phyloP scores from a whole-genome alignment of 2,888 invertebrate genomes.

The Phortica magna region DNA sequence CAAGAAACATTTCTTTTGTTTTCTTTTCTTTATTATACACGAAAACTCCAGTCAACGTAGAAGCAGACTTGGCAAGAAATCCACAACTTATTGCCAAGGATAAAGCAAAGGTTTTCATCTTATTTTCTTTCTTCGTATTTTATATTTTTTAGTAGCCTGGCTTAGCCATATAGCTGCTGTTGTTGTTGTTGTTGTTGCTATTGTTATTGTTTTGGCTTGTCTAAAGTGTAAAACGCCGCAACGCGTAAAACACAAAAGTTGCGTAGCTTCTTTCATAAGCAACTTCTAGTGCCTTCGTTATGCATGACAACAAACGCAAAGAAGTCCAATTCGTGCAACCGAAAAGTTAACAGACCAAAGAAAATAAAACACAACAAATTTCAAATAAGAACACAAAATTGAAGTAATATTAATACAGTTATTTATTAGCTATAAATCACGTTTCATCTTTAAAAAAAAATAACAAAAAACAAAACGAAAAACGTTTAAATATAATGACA shows the following conservation, averaged over 20 bases:
- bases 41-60: not conserved
- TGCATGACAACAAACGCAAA: not conserved
- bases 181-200: conserved; percentile 21
- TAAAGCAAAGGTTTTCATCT: conserved; percentile 1
- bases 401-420: not conserved
- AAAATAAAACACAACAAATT: no score
- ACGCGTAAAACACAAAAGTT: conserved; percentile 10
- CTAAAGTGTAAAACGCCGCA: conserved; percentile 20
- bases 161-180: not conserved
- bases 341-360: no score
- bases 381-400: not conserved
- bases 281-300: no score
- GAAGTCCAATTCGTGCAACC: not conserved
- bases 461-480: not conserved
- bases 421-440: conserved; percentile 23
- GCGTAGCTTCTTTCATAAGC: not conserved
- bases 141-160: not conserved
- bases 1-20: conserved; percentile 42
- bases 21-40: conserved; percentile 3
- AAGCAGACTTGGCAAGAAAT: conserved; percentile 49
- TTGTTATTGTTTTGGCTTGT: conserved; percentile 10
- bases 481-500: not conserved
- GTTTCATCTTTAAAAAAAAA: not conserved
- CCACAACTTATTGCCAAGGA: conserved; percentile 50
- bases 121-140: not conserved